phyloP scores from a whole-genome alignment of 2,113 vertebrate genomes.

The Mustela nigripes region DNA sequence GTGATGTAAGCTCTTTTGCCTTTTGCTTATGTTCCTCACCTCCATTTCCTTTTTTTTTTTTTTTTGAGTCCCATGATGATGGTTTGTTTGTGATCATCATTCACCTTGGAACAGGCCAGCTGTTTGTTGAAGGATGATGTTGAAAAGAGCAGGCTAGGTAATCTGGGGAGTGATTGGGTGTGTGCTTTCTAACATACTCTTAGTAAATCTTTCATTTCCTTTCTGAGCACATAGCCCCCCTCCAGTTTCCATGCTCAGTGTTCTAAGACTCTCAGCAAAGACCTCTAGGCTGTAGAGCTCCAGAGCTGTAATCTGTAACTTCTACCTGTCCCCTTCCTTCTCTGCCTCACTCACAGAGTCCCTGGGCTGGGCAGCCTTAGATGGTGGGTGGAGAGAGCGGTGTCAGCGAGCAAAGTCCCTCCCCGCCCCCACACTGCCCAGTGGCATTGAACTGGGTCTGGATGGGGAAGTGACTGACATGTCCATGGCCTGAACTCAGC shows the following conservation, averaged over 20 bases:
- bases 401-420: not conserved
- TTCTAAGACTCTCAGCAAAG: not conserved
- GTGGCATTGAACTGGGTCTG: not conserved
- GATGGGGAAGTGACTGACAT: no score
- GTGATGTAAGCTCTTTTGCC: not conserved
- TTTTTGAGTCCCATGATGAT: not conserved
- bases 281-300: not conserved
- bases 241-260: not conserved
- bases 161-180: not conserved
- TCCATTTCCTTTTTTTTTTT: not conserved
- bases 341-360: not conserved
- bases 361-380: not conserved
- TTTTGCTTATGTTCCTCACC: not conserved
- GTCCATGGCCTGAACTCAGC: not conserved
- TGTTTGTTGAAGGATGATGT: not conserved
- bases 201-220: not conserved
- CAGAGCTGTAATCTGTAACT: not conserved
- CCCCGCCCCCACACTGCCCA: accelerated
- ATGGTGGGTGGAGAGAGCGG: not conserved
- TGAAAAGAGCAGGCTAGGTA: not conserved
- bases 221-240: not conserved
- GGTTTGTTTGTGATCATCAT: not conserved
- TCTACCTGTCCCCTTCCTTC: not conserved
- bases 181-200: not conserved
- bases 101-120: not conserved